Evolutionary conservation across 2,888 invertebrate genomes (phyloP), one percentile per base, ranked within the genome.

Genomic region (Eupithecia inturbata): DNA sequence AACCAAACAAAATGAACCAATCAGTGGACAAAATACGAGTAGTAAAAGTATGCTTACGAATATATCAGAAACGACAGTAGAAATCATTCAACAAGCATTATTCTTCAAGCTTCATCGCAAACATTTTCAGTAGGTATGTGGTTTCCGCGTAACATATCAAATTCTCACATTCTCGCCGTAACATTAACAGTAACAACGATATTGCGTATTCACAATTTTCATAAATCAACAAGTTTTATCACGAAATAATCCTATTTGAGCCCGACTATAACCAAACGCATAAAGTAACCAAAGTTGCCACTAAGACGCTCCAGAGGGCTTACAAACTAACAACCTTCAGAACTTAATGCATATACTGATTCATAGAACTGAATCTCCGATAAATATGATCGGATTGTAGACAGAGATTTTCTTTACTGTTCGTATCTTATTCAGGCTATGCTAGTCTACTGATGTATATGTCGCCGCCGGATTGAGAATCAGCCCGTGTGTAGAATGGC

Each of bases 281-380:
- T 60, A 66, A 72, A 77, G 73, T 77, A 72, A 62, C 77, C 73
- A 57, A 73, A 77, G 68, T 77, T 72, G 53, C 77, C 70, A 62
- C 75, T 75, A 73, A 77, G 75, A 53, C 41, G 68, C 64, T 75
- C 75, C 70, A 68, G 10, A 57, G 71, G 68, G 77, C 72, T 72
- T 75, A 70, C 70, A 60, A 77, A 72, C 73, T 77, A 75, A 77
- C 72, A 70, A 70, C 68, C 68, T 64, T 28, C 31, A 33, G 12
- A 45, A 68, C 45, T 67, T 22, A 60, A 26, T 39, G 57, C 1
- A 14, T 68, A 26, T 26, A 60, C 6, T 31, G 3, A 66, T 3
- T 36, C 36, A 16, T 70, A 75, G 75, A 72, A 39, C 39, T 67
- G 72, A 69, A 22, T 66, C 71, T 62, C 60, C 6, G 9, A 33